Evolutionary conservation across 2,888 invertebrate species (phyloP), one percentile per base, ranked within the genome.

Genomic region (Sinopyrophorus schimmeli): DNA sequence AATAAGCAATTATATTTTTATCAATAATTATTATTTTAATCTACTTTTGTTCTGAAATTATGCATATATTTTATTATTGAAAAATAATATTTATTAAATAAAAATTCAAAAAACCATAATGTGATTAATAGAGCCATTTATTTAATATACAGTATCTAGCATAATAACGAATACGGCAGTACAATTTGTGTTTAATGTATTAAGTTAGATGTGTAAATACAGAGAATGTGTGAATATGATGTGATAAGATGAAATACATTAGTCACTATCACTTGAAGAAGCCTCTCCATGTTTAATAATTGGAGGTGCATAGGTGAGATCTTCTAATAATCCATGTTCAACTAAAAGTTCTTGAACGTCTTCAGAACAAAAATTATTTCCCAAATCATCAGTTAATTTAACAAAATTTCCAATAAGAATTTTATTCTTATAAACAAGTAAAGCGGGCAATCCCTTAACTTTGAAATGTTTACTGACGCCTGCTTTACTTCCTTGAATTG

Each of bases 371-470:
- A 97, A 97, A 67, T 95, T 92, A 66, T 86, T 85, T 0, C 95
- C 94, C 35, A 98, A 78, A 66, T 92, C 92, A 64, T 91, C 86
- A 0, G 87, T 84, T 7, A 98, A 69, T 39, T 89, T 81, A 1
- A 97, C 85, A 76, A 95, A 96, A 74, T 95, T 97, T 0, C 95
- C 95, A 66, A 97, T 86, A 3, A 96, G 76, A 66, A 89, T 87
- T 2, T 93, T 92, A 24, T 80, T 85, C 75, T 93, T 94, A 71
- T 98, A 98, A 0, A 92, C 86, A 21, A 97, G 76, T 39, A 98
- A 72, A 1, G 97, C 95, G 7, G 98, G 98, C 0, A 97, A 84
- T 12, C 95, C 97, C 61, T 85, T 85, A 14, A 80, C 76, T 69
- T 89, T 85, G 71, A 97, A 97, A 61, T 87, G 84, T 40, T 81